Percentiles rank a stretch among this genome's conserved stretches.
These are phyloP conservation scores for Mythimna loreyi DNA, from an alignment of 2,888 invertebrate species.

Conservation along the genomic window DNA sequence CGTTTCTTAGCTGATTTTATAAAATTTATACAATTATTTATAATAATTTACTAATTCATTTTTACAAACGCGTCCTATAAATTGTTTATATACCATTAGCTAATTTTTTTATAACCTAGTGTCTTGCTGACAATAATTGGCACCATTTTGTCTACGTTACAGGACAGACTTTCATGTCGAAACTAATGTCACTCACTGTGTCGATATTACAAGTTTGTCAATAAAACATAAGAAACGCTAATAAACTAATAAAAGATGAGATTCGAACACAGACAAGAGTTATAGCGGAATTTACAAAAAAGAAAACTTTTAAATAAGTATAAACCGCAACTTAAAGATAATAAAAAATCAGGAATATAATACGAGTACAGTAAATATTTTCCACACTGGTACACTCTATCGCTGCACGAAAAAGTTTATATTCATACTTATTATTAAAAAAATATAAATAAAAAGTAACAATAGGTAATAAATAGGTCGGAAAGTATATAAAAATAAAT, in stretches of 20 bases:
- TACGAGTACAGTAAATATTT: conserved; percentile 54
- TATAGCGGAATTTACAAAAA: conserved; percentile 72
- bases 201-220: conserved; percentile 62
- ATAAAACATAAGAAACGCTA: conserved; percentile 80
- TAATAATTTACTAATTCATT: conserved; percentile 76
- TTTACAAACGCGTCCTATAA: conserved; percentile 80
- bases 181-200: conserved; percentile 62
- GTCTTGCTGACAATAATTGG: conserved; percentile 79
- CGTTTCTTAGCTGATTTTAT: conserved; percentile 90
- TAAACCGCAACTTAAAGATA: conserved; percentile 86
- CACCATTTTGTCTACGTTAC: conserved; percentile 77
- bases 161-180: conserved; percentile 56
- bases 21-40: conserved; percentile 86
- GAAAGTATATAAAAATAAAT: conserved; percentile 86
- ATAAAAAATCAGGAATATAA: conserved; percentile 67
- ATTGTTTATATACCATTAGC: conserved; percentile 71
- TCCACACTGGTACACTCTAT: conserved; percentile 76
- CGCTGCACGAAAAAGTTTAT: conserved; percentile 68
- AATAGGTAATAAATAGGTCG: conserved; percentile 85
- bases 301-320: conserved; percentile 83
- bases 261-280: conserved; percentile 85
- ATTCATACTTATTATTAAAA: conserved; percentile 64
- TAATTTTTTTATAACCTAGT: conserved; percentile 73
- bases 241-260: conserved; percentile 80
- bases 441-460: conserved; percentile 81